Percentiles rank a stretch among this genome's conserved stretches.
These are phyloP conservation scores for Enteromius radiatus DNA, from an alignment of 2,797 vertebrate species.

Conservation along the genomic window DNA sequence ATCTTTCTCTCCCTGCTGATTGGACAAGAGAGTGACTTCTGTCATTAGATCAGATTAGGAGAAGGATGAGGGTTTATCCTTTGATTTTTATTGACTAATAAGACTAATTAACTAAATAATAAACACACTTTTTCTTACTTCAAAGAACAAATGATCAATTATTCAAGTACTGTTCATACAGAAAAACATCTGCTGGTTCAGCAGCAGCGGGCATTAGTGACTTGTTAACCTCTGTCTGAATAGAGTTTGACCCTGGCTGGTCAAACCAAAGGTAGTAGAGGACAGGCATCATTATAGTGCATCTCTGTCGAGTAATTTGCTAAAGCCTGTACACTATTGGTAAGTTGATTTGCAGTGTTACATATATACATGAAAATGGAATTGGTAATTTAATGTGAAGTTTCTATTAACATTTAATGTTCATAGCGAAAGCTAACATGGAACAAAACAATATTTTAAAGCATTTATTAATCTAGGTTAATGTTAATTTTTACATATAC, in stretches of 20 bases:
- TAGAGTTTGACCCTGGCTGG: neutral
- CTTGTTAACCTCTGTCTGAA: neutral
- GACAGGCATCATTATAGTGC: neutral
- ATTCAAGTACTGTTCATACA: neutral
- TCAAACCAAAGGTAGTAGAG: neutral
- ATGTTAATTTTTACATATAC: neutral
- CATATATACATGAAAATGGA: neutral
- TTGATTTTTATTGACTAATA: slow-evolving; percentile 19
- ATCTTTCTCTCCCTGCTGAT: slow-evolving; percentile 74
- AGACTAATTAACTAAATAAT: slow-evolving; percentile 24
- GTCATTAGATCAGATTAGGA: slow-evolving; percentile 77
- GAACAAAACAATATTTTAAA: neutral
- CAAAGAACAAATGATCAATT: slow-evolving; percentile 1
- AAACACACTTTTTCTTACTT: neutral
- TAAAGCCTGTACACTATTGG: neutral
- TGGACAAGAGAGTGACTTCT: slow-evolving; percentile 70
- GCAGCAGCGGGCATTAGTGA: neutral
- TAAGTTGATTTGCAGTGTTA: neutral
- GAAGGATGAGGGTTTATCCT: slow-evolving; percentile 9
- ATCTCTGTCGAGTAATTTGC: neutral
- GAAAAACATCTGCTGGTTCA: neutral
- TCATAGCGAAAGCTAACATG: neutral
- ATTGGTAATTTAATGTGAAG: neutral
- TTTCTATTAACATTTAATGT: neutral
- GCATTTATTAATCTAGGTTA: neutral